Conservation (phyloP, 2,113 vertebrate species). For the Osmerus eperlanus region DNA sequence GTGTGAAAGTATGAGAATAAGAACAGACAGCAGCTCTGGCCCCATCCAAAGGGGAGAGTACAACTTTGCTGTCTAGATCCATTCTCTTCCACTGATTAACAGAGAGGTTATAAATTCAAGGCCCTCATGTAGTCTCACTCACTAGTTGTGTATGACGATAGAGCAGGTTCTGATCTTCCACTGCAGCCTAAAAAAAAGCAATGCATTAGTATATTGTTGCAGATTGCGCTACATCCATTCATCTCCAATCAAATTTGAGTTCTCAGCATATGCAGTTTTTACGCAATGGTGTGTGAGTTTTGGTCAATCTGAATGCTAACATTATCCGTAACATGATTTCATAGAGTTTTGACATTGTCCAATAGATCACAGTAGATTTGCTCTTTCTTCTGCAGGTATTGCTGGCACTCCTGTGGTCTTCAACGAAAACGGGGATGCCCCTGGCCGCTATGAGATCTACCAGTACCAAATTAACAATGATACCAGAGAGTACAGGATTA, state of each 20-base stretch:
- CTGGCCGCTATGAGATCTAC: slow-evolving; percentile 93
- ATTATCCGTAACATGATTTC: too few relatives aligned
- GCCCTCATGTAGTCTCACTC: slow-evolving; percentile 33
- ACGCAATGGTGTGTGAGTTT: too few relatives aligned
- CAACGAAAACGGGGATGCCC: slow-evolving; percentile 90
- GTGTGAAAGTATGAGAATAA: slow-evolving; percentile 60
- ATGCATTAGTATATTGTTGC: background rate
- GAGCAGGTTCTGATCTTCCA: too few relatives aligned
- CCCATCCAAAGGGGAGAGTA: slow-evolving; percentile 47
- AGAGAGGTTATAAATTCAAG: slow-evolving; percentile 24
- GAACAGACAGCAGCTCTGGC: slow-evolving; percentile 56
- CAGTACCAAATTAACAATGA: slow-evolving; percentile 90
- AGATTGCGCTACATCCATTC: too few relatives aligned
- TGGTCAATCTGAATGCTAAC: too few relatives aligned
- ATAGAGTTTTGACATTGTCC: too few relatives aligned
- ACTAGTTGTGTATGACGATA: slow-evolving; percentile 15
- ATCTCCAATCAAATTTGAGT: too few relatives aligned
- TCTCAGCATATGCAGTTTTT: too few relatives aligned
- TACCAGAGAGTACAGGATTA: slow-evolving; percentile 86
- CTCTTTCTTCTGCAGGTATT: slow-evolving; percentile 76
- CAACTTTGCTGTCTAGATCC: slow-evolving; percentile 55
- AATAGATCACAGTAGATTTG: too few relatives aligned
- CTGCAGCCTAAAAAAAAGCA: background rate
- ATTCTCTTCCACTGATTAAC: slow-evolving; percentile 48
- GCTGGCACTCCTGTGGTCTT: slow-evolving; percentile 90